phyloP scores from a whole-genome alignment of 1,140 invertebrate genomes.

The Glossosoma conforme region DNA sequence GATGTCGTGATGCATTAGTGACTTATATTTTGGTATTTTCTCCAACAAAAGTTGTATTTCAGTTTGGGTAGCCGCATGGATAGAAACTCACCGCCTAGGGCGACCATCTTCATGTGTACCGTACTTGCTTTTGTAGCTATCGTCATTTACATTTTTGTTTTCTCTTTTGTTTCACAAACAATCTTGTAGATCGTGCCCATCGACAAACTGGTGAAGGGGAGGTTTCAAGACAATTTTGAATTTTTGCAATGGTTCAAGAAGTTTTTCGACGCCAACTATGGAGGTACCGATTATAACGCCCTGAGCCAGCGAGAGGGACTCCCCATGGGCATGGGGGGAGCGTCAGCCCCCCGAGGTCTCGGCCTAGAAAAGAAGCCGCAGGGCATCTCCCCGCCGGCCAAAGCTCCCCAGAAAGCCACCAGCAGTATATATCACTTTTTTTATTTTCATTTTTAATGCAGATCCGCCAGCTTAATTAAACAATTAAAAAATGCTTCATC shows the following conservation, averaged over 20 bases:
- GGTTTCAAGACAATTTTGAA: slow-evolving; percentile 98
- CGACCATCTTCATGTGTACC: too few species aligned
- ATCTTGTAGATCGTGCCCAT: slow-evolving; percentile 78
- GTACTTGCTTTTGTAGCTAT: slow-evolving; percentile 12
- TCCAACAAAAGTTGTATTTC: too few species aligned
- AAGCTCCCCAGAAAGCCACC: slow-evolving; percentile 49
- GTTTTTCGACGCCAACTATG: slow-evolving; percentile 98
- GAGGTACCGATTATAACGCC: slow-evolving; percentile 88
- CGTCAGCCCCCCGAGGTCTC: slow-evolving; percentile 52
- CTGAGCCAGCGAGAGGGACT: slow-evolving; percentile 78
- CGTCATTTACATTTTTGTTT: slow-evolving; percentile 34
- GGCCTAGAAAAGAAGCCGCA: slow-evolving; percentile 43
- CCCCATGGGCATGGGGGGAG: slow-evolving; percentile 66
- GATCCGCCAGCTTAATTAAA: too few species aligned
- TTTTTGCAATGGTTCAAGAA: slow-evolving; percentile 99
- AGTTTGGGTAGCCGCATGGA: too few species aligned
- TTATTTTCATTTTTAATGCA: not conserved
- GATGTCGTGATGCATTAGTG: too few species aligned
- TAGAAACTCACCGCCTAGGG: too few species aligned
- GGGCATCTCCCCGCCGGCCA: slow-evolving; percentile 47
- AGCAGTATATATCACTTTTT: slow-evolving; percentile 48
- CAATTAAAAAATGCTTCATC: too few species aligned
- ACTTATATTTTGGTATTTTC: too few species aligned
- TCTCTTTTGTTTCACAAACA: slow-evolving; percentile 34
- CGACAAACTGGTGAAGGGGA: slow-evolving; percentile 87